Conservation (phyloP, 2,888 invertebrate genomes). For the Sepioteuthis lessoniana region DNA sequence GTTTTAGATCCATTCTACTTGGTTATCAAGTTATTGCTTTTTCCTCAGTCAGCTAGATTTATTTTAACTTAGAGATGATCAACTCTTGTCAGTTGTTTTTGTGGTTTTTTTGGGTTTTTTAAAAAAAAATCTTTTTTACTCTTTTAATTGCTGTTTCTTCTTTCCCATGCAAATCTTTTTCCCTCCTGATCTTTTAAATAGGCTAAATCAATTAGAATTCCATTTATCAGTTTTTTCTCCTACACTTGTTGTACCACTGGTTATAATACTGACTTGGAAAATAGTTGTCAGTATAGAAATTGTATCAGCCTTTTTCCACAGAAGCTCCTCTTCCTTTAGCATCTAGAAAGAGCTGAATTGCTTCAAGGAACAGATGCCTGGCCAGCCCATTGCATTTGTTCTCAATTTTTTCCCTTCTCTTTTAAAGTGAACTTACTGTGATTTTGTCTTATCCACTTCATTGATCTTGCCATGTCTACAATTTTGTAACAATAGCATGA, state of each 20-base stretch:
- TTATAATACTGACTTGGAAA: not conserved
- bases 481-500: not conserved
- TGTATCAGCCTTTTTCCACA: not conserved
- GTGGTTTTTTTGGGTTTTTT: no score
- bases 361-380: not conserved
- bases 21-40: not conserved
- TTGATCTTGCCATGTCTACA: constrained; percentile 14
- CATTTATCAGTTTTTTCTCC: not conserved
- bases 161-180: not conserved
- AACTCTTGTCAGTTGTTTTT: not conserved
- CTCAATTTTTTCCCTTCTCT: not conserved
- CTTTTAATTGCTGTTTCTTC: not conserved
- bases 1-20: not conserved
- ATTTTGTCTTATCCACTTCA: not conserved
- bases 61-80: not conserved
- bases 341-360: not conserved
- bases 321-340: not conserved
- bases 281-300: not conserved
- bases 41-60: not conserved
- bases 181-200: not conserved
- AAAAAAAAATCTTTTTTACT: no score
- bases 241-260: not conserved
- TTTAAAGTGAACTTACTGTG: not conserved
- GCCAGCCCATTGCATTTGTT: not conserved
- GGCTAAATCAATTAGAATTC: not conserved